Evolutionary conservation across 1,140 invertebrate genomes (phyloP).

Genomic region (Lepeophtheirus salmonis): DNA sequence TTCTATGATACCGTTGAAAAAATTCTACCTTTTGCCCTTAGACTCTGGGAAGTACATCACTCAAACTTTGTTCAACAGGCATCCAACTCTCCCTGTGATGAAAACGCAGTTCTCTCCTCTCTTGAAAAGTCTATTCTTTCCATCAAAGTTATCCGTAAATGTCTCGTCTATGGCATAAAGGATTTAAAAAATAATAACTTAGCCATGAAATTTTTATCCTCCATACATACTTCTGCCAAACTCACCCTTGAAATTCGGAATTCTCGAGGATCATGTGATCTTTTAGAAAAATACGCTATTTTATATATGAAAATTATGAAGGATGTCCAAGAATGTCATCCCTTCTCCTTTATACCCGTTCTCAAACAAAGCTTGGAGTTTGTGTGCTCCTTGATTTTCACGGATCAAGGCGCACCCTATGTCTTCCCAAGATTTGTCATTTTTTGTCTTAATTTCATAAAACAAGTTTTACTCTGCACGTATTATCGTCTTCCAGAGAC

Average conservation of each 20-base stretch:
- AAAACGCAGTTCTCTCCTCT: conserved; percentile 23
- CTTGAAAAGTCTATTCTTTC: conserved; percentile 55
- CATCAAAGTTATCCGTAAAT: conserved; percentile 57
- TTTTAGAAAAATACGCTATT: conserved; percentile 58
- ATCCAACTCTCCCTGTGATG: conserved; percentile 19
- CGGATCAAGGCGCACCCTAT: conserved; percentile 46
- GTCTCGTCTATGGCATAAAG: conserved; percentile 57
- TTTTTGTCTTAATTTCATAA: conserved; percentile 70
- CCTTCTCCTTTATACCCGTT: conserved; percentile 54
- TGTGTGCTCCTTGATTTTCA: conserved; percentile 64
- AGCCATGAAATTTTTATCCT: conserved; percentile 38
- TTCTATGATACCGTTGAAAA: conserved; percentile 21
- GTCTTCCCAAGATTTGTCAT: conserved; percentile 67
- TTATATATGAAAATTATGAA: conserved; percentile 46
- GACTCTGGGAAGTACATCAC: conserved; percentile 20
- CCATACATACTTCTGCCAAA: not conserved
- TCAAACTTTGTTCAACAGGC: not conserved
- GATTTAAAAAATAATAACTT: conserved; percentile 48
- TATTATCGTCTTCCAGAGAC: conserved; percentile 34
- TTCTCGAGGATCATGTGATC: conserved; percentile 28
- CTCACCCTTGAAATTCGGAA: not conserved
- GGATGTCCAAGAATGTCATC: conserved; percentile 49
- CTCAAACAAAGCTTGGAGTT: conserved; percentile 58
- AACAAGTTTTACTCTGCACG: conserved; percentile 45
- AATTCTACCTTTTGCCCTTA: conserved; percentile 21